Evolutionary conservation across 2,797 vertebrate species (phyloP), one percentile per base, ranked within the genome.

Genomic region (Coreius guichenoti): DNA sequence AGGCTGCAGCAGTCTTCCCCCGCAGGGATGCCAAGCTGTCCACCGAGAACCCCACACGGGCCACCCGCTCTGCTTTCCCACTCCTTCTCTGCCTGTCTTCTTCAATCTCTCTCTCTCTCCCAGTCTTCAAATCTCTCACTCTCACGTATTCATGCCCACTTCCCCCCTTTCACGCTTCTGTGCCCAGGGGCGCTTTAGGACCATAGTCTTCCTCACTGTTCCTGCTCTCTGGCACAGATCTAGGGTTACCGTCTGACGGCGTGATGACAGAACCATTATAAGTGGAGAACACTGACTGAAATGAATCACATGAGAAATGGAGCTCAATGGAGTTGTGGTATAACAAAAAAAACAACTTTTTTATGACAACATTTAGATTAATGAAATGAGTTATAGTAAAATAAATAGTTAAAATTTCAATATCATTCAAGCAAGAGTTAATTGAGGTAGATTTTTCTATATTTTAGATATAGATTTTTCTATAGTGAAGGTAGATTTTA

Each of bases 11-110:
- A 81, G 86, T 87, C 93, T 91, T 92, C 91, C 94, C 82, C 95
- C 91, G 93, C 92, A 84, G 95, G 94, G 94, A 81, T 93, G 91
- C 94, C 94, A 95, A 95, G 95, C 95, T 95, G 95, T 95, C 94
- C 89, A 89, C 91, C 91, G 89, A 92, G 89, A 92, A 93, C 92
- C 91, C 81, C 82, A 84, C 86, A 87, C 43, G 39, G 85, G 70
- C 79, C 85, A 89, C 81, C 83, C 75, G 69, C 78, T 84, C 81
- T 76, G 89, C 87, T 87, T 80, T 73, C 82, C 69, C 47, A 47
- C 58, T 84, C 78, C 80, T 68, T 54, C 81, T 69, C 65, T 73
- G 69, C 68, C 75, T 84, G 81, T 82, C 85, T 82, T 80, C 75
- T 70, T 80, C 47, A 79, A 74, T 88, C 83, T 90, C 89, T 92